These are phyloP conservation scores for Ctenicera cuprea DNA, from an alignment of 2,888 invertebrate genomes.

Conservation along the genomic window DNA sequence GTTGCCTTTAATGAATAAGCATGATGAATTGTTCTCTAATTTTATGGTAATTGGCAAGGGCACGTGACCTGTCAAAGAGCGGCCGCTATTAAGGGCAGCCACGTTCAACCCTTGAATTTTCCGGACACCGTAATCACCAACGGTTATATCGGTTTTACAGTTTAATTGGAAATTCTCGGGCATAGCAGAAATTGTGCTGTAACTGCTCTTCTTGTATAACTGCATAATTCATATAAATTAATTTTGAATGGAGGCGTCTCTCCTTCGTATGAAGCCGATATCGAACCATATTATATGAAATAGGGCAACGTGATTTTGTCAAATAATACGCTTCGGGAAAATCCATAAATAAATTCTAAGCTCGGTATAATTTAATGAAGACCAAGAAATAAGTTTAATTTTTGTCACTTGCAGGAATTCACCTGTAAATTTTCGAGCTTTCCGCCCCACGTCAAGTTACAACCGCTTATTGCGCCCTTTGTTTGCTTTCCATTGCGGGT, in stretches of 20 bases:
- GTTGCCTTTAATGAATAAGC: constrained; percentile 40
- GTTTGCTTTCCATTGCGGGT: constrained; percentile 1
- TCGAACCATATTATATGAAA: constrained; percentile 2
- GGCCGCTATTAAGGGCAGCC: constrained; percentile 45
- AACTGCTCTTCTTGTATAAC: constrained; percentile 26
- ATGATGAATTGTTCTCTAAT: constrained; percentile 48
- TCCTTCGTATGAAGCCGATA: not conserved
- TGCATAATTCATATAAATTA: constrained; percentile 28
- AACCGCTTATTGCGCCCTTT: constrained; percentile 16
- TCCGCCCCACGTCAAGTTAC: constrained; percentile 17
- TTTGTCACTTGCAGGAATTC: not conserved
- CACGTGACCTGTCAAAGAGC: constrained; percentile 50
- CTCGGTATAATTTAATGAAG: not conserved
- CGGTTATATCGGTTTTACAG: constrained; percentile 47
- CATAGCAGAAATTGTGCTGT: constrained; percentile 39
- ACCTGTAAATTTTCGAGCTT: constrained; percentile 14
- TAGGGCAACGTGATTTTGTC: constrained; percentile 1
- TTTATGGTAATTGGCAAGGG: constrained; percentile 45
- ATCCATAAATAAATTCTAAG: not conserved
- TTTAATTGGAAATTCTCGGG: constrained; percentile 46
- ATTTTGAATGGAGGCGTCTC: constrained; percentile 5
- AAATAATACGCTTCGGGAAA: not conserved
- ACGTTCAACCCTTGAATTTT: constrained; percentile 50
- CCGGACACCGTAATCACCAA: constrained; percentile 42
- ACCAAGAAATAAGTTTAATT: not conserved